phyloP scores from a whole-genome alignment of 1,140 invertebrate species.

The Euura lappo region DNA sequence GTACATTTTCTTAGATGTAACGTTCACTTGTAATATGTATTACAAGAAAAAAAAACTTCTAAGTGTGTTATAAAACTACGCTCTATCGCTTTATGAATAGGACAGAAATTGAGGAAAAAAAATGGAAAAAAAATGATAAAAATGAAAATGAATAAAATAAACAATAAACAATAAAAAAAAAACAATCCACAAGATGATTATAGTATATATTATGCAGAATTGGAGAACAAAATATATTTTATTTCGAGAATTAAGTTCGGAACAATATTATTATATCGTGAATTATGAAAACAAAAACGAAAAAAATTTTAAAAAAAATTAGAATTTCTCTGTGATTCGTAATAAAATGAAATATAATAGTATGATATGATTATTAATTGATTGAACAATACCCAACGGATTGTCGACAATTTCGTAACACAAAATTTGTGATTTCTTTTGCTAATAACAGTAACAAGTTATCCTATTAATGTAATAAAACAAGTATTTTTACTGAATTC shows the following conservation, averaged over 20 bases:
- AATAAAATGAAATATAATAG: conserved; percentile 27
- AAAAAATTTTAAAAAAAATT: conserved; percentile 39
- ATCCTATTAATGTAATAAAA: conserved; percentile 46
- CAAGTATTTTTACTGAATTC: conserved; percentile 42
- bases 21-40: conserved; percentile 40
- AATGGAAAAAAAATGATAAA: conserved; percentile 28
- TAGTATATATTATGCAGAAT: conserved; percentile 12
- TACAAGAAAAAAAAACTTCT: conserved; percentile 48
- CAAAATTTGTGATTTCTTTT: conserved; percentile 41
- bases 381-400: conserved; percentile 28
- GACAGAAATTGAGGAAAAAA: conserved; percentile 23
- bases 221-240: conserved; percentile 44
- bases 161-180: too few species aligned
- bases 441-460: conserved; percentile 41
- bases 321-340: conserved; percentile 49
- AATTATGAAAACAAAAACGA: conserved; percentile 21
- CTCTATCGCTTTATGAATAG: conserved; percentile 42
- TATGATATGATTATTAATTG: conserved; percentile 24
- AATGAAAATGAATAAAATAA: conserved; percentile 22
- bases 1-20: conserved; percentile 48
- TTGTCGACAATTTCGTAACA: conserved; percentile 37
- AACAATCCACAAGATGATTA: too few species aligned
- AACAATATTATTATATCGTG: conserved; percentile 23
- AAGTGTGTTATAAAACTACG: conserved; percentile 46
- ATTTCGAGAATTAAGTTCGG: conserved; percentile 45